Conservation (phyloP, 2,113 vertebrate genomes). For the Microcebus jonahi region DNA sequence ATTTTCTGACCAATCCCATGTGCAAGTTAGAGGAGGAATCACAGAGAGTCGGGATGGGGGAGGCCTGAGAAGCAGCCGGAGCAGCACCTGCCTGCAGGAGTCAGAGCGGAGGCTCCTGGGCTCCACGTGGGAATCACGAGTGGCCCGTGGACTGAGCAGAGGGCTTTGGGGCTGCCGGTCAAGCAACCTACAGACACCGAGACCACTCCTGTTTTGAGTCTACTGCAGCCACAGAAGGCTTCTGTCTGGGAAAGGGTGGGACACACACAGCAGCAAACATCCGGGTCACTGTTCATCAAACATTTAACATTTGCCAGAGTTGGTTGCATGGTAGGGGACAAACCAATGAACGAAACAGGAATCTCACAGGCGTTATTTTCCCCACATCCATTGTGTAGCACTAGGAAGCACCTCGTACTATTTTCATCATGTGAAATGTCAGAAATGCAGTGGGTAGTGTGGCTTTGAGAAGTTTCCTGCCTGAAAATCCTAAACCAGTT, state of each 20-base stretch:
- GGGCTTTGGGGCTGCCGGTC: not conserved
- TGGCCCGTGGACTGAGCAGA: not conserved
- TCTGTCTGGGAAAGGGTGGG: not conserved
- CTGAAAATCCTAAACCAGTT: not conserved
- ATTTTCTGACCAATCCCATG: not conserved
- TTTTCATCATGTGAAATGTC: not conserved
- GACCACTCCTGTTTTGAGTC: not conserved
- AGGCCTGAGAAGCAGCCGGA: not conserved
- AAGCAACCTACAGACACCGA: not conserved
- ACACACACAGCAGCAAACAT: not conserved
- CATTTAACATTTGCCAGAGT: not conserved
- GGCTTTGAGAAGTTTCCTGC: not conserved
- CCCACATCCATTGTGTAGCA: not conserved
- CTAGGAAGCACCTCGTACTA: not conserved
- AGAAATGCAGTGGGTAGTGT: not conserved
- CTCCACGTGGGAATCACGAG: accelerated
- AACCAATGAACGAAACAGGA: not conserved
- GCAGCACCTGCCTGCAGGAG: not conserved
- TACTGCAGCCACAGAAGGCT: not conserved
- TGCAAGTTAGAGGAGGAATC: no score
- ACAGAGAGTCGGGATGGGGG: not conserved
- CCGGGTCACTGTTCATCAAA: not conserved
- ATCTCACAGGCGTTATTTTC: not conserved
- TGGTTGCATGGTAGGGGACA: not conserved
- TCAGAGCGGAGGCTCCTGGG: not conserved